phyloP scores from a whole-genome alignment of 1,140 invertebrate species.

The Meloidogyne exigua region DNA sequence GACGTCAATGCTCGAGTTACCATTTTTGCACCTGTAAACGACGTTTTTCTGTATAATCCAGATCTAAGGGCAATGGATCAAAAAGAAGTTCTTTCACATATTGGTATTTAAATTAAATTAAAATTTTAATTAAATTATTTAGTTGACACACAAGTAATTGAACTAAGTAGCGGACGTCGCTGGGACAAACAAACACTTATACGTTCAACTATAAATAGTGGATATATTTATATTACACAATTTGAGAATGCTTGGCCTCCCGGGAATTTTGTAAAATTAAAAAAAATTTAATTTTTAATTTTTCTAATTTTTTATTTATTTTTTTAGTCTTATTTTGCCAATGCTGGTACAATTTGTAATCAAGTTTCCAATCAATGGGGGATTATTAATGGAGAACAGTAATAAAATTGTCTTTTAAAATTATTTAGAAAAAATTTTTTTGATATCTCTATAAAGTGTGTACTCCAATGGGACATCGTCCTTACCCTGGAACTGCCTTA shows the following conservation, averaged over 20 bases:
- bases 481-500: constrained; percentile 61
- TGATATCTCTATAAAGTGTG: constrained; percentile 46
- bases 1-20: constrained; percentile 61
- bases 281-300: constrained; percentile 16
- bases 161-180: constrained; percentile 49
- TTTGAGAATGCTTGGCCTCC: constrained; percentile 61
- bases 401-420: constrained; percentile 34
- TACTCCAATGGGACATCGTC: constrained; percentile 63
- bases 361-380: constrained; percentile 63
- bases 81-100: constrained; percentile 60
- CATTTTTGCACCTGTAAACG: constrained; percentile 63
- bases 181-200: constrained; percentile 64
- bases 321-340: constrained; percentile 62
- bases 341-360: constrained; percentile 59
- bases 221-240: constrained; percentile 63
- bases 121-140: constrained; percentile 21
- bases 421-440: background rate
- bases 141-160: constrained; percentile 61
- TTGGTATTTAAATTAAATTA: constrained; percentile 30
- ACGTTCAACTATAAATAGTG: constrained; percentile 60
- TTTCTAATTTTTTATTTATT: background rate
- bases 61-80: constrained; percentile 61
- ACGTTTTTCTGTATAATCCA: constrained; percentile 64
- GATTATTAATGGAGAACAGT: constrained; percentile 64
- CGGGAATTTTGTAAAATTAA: constrained; percentile 59